A percentile compares a stretch with the other conserved stretches of the same genome.
These are phyloP conservation scores for Ennomos fuscantarius DNA, from an alignment of 2,888 invertebrate species.

Conservation along the genomic window DNA sequence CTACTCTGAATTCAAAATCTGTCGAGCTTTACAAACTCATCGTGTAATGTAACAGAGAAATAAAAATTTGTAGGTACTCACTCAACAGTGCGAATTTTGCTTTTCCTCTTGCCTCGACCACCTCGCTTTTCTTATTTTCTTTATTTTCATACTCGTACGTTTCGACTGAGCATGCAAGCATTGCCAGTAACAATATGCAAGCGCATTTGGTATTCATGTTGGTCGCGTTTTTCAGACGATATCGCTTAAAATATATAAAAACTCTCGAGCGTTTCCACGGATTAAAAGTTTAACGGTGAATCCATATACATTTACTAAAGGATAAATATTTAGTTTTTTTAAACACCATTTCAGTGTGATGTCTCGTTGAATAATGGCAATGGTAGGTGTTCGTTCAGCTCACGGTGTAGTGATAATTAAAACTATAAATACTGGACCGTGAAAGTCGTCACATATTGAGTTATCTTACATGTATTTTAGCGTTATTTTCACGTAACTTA, in stretches of 20 bases:
- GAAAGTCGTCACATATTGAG: slow-evolving; percentile 46
- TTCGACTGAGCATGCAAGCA: slow-evolving; percentile 37
- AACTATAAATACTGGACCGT: slow-evolving; percentile 44
- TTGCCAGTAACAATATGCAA: slow-evolving; percentile 31
- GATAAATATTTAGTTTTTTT: slow-evolving; percentile 17
- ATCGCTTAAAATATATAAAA: neutral
- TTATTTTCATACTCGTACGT: slow-evolving; percentile 37
- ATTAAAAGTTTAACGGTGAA: slow-evolving; percentile 1
- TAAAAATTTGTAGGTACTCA: slow-evolving; percentile 52
- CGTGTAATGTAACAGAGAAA: slow-evolving; percentile 12
- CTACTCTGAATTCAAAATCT: slow-evolving; percentile 4
- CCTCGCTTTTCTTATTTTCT: slow-evolving; percentile 43
- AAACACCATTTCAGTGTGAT: slow-evolving; percentile 30
- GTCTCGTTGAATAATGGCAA: slow-evolving; percentile 31
- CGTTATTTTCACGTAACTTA: slow-evolving; percentile 42
- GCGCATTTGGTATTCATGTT: slow-evolving; percentile 30
- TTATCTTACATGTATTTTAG: slow-evolving; percentile 44
- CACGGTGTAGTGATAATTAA: slow-evolving; percentile 45
- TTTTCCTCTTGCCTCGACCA: slow-evolving; percentile 66
- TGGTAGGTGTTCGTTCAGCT: slow-evolving; percentile 14
- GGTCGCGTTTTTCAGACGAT: slow-evolving; percentile 5
- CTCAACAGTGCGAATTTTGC: slow-evolving; percentile 72
- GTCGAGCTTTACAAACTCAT: slow-evolving; percentile 2
- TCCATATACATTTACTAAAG: neutral
- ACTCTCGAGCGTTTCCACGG: neutral